Evolutionary conservation across 1,140 invertebrate species (phyloP), one percentile per base, ranked within the genome.

Genomic region (Gonioctena quinquepunctata): DNA sequence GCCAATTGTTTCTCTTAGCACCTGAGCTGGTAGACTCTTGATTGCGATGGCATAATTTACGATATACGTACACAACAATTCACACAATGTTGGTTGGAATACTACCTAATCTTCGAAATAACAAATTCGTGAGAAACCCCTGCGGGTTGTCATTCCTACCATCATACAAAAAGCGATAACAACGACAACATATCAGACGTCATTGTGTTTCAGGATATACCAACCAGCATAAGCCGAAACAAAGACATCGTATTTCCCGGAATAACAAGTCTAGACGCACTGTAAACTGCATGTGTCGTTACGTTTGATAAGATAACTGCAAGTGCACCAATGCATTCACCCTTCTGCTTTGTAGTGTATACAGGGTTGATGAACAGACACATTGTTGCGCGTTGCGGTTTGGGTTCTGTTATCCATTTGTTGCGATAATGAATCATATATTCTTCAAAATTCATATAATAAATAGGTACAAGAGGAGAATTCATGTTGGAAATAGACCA

Each of bases 301-400:
- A 25, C 18, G 54, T 23, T 57, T 57, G 54, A 57, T 57, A 57
- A 57, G 54, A 57, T 57, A 57, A 25, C 54, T 25, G 54, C 54
- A 2, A 11, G 22, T 57, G 54, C 22, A 25, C 21, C 19, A 23
- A 19, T 13, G 54, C 54, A 25, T 57, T 21, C 22, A 57, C 54
- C 19, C 33, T 11, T n/a, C 2, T n/a, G n/a, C n/a, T n/a, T n/a
- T 42, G 11, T 0, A 42, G 16, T 4, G 33, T 42, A 42, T 42
- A 42, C 33, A n/a, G 33, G 33, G 33, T n/a, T 42, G 2, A 42
- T 42, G 16, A n/a, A n/a, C n/a, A n/a, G n/a, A n/a, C n/a, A n/a
- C n/a, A n/a, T n/a, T n/a, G n/a, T n/a, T n/a, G n/a, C n/a, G n/a
- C n/a, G n/a, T n/a, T n/a, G n/a, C n/a, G n/a, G n/a, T n/a, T n/a